Conservation (phyloP, 1,140 invertebrate species). For the Rhagoletis pomonella region DNA sequence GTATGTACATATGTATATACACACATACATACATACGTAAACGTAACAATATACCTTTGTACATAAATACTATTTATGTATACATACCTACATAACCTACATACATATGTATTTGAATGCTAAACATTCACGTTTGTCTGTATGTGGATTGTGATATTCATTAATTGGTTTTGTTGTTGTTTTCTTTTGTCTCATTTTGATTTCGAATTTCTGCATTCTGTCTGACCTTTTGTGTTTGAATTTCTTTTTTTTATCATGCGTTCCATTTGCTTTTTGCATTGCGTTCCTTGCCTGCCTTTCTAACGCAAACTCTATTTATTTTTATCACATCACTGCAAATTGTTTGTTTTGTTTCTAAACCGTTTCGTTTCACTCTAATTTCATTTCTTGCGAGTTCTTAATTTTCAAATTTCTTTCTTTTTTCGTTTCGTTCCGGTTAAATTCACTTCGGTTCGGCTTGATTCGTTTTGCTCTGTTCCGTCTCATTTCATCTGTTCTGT, state of each 20-base stretch:
- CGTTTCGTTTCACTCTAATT: background rate
- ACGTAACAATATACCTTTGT: background rate
- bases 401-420: background rate
- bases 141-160: constrained; percentile 50
- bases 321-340: background rate
- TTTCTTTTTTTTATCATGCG: constrained; percentile 24
- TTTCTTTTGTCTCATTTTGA: constrained; percentile 37
- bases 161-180: constrained; percentile 39
- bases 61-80: constrained; percentile 8
- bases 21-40: constrained; percentile 3
- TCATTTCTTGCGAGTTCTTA: background rate
- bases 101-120: constrained; percentile 45
- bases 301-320: background rate
- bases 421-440: background rate
- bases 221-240: background rate
- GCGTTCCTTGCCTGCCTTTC: constrained; percentile 5
- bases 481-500: background rate
- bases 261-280: background rate
- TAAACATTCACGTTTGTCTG: constrained; percentile 42
- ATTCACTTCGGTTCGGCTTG: constrained; percentile 10
- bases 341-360: background rate
- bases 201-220: constrained; percentile 3
- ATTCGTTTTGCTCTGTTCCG: background rate
- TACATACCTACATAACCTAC: background rate
- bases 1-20: background rate